These are phyloP conservation scores for Notechis scutatus DNA, from an alignment of 2,113 vertebrate genomes.

Conservation along the genomic window DNA sequence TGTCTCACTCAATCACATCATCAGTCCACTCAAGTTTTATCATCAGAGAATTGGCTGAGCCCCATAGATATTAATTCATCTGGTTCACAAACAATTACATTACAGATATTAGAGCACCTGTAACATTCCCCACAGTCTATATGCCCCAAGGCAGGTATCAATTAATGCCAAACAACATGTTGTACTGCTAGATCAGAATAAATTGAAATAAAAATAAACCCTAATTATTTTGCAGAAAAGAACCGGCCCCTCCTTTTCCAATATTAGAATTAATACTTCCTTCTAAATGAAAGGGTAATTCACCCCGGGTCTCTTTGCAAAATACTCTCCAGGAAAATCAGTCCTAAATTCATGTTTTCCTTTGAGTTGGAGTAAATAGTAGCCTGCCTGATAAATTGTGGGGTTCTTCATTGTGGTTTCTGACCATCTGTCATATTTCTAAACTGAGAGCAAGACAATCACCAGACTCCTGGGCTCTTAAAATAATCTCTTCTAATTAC, in stretches of 20 bases:
- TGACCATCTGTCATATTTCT: neutral
- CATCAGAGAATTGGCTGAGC: conserved; percentile 66
- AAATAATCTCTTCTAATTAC: neutral
- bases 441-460: neutral
- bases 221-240: neutral
- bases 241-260: neutral
- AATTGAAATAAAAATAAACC: conserved; percentile 32
- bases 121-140: conserved; percentile 61
- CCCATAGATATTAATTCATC: conserved; percentile 71
- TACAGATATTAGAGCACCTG: conserved; percentile 69
- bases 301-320: neutral
- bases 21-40: conserved; percentile 62
- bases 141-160: conserved; percentile 60
- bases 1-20: conserved; percentile 60
- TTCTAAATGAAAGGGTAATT: neutral
- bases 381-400: neutral
- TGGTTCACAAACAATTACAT: conserved; percentile 72
- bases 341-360: neutral
- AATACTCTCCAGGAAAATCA: neutral
- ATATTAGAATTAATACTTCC: neutral
- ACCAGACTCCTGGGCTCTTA: neutral
- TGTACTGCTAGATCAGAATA: conserved; percentile 49
- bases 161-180: conserved; percentile 68
- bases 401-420: neutral
- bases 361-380: neutral